Conservation (phyloP, 2,888 invertebrate species). For the Mesoligia furuncula region DNA sequence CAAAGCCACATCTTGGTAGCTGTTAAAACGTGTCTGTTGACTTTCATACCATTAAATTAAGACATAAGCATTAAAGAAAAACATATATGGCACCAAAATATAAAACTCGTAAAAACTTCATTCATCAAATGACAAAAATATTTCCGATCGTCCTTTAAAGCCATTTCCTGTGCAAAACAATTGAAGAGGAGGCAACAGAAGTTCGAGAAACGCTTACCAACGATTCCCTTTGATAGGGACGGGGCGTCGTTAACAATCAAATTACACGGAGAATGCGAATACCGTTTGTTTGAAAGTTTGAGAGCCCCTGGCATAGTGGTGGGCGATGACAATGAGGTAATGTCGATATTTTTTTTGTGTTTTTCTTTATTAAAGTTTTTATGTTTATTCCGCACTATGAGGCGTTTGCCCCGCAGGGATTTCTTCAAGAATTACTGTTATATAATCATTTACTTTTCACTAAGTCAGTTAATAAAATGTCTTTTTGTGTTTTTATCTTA, state of each 20-base stretch:
- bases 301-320: constrained; percentile 27
- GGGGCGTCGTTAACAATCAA: constrained; percentile 58
- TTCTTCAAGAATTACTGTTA: background rate
- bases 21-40: background rate
- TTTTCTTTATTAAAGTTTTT: background rate
- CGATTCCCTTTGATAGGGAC: constrained; percentile 51
- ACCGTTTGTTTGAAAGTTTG: constrained; percentile 53
- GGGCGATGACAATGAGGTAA: background rate
- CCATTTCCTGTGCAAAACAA: constrained; percentile 44
- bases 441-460: background rate
- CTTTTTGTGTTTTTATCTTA: background rate
- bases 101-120: constrained; percentile 26
- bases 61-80: background rate
- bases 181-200: constrained; percentile 44
- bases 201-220: constrained; percentile 47
- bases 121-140: constrained; percentile 54
- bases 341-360: constrained; percentile 7
- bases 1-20: background rate
- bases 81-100: background rate
- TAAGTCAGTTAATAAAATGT: background rate
- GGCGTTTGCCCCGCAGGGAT: background rate
- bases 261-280: constrained; percentile 54
- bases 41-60: background rate
- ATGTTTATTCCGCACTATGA: background rate
- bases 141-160: constrained; percentile 50